Percentiles rank a stretch among this genome's conserved stretches.
Evolutionary conservation across 2,888 invertebrate species (phyloP).

Genomic region (Drosophila acutilabella): DNA sequence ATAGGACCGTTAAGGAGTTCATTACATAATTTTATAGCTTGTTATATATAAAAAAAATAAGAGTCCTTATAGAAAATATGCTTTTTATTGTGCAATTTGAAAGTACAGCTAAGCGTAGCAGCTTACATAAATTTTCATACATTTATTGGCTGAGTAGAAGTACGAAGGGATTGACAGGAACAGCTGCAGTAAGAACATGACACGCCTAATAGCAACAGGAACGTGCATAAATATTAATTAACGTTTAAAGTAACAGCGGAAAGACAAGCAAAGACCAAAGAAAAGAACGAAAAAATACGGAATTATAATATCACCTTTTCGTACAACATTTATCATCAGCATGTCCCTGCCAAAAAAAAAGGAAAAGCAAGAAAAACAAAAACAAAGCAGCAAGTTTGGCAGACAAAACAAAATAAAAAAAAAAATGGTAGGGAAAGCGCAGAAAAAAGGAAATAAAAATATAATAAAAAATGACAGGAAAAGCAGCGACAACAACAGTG

Average conservation of each 20-base stretch:
- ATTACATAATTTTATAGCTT: no score
- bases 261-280: conserved; percentile 12
- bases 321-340: conserved; percentile 53
- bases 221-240: conserved; percentile 56
- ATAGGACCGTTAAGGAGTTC: no score
- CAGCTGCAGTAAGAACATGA: conserved; percentile 20
- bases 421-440: background rate
- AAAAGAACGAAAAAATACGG: conserved; percentile 7
- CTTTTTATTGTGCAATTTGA: background rate
- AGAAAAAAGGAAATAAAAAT: conserved; percentile 28
- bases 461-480: conserved; percentile 25
- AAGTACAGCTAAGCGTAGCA: background rate
- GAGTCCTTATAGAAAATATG: no score
- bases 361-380: background rate
- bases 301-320: conserved; percentile 48
- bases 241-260: conserved; percentile 32
- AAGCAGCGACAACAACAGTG: conserved; percentile 22
- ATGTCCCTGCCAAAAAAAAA: conserved; percentile 19
- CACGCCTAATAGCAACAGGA: conserved; percentile 24
- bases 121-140: background rate
- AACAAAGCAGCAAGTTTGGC: no score
- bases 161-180: conserved; percentile 4
- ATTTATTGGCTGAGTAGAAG: background rate
- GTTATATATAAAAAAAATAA: no score
- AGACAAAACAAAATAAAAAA: conserved; percentile 2